Evolutionary conservation across 2,888 invertebrate species (phyloP).

Genomic region (Dusona sp.): DNA sequence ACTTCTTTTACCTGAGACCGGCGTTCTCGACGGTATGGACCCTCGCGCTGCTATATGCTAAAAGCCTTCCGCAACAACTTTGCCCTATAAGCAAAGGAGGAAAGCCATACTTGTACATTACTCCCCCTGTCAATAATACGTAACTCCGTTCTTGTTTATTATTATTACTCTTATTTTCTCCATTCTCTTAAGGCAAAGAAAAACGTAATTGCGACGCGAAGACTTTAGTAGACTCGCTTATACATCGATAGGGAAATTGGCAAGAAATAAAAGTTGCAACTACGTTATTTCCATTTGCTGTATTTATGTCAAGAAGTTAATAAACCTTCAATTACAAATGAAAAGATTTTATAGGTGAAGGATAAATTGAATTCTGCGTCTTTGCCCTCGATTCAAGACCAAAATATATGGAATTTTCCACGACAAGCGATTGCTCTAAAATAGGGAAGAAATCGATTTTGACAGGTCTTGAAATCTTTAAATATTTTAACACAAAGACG

Average conservation of each 20-base stretch:
- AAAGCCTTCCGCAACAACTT: conserved; percentile 4
- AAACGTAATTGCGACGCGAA: neutral
- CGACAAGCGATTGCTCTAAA: neutral
- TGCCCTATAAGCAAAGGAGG: neutral
- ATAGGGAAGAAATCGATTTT: neutral
- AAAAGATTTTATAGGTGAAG: neutral
- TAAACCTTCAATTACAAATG: too few species aligned
- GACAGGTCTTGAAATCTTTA: neutral
- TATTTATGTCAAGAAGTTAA: too few species aligned
- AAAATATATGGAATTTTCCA: neutral
- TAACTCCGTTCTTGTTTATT: conserved; percentile 7
- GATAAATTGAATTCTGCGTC: neutral
- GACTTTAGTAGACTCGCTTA: neutral
- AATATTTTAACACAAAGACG: neutral
- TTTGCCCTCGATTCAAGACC: neutral
- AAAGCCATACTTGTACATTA: neutral
- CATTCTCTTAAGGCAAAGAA: neutral
- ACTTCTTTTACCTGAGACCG: conserved; percentile 38
- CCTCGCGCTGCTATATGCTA: conserved; percentile 18
- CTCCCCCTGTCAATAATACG: conserved; percentile 20
- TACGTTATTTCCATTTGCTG: too few species aligned
- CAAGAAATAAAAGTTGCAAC: too few species aligned
- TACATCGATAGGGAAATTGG: neutral
- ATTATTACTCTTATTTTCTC: neutral
- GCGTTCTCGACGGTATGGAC: conserved; percentile 1